Conservation (phyloP, 2,113 vertebrate genomes). For the Microtus oregoni region DNA sequence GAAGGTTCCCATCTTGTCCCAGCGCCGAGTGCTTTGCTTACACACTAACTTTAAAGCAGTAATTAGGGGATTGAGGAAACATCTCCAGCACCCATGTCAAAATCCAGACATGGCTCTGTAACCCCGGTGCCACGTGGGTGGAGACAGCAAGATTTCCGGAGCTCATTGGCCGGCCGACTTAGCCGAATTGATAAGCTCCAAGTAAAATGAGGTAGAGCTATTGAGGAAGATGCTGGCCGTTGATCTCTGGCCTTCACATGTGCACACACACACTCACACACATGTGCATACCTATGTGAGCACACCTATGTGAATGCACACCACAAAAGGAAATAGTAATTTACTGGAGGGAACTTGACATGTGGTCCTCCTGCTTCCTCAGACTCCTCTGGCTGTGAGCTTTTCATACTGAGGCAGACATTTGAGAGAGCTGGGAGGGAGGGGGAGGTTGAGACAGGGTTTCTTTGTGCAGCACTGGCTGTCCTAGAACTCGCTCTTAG, state of each 20-base stretch:
- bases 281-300: not conserved
- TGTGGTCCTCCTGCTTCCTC: rapidly evolving
- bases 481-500: not conserved
- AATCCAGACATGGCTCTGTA: not conserved
- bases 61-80: not conserved
- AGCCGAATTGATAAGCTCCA: not conserved
- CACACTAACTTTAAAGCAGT: not conserved
- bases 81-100: not conserved
- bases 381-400: not conserved
- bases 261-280: not conserved
- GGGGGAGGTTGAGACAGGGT: not conserved
- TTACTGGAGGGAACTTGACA: not conserved
- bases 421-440: not conserved
- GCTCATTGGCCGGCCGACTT: not conserved
- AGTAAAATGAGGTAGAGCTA: not conserved
- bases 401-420: not conserved
- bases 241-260: not conserved
- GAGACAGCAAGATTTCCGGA: not conserved
- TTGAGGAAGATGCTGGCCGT: not conserved
- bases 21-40: not conserved
- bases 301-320: not conserved
- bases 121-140: not conserved
- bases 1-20: not conserved
- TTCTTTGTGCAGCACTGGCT: not conserved
- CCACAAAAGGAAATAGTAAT: not conserved